These are phyloP conservation scores for Oligia latruncula DNA, from an alignment of 2,888 invertebrate species.

Conservation along the genomic window DNA sequence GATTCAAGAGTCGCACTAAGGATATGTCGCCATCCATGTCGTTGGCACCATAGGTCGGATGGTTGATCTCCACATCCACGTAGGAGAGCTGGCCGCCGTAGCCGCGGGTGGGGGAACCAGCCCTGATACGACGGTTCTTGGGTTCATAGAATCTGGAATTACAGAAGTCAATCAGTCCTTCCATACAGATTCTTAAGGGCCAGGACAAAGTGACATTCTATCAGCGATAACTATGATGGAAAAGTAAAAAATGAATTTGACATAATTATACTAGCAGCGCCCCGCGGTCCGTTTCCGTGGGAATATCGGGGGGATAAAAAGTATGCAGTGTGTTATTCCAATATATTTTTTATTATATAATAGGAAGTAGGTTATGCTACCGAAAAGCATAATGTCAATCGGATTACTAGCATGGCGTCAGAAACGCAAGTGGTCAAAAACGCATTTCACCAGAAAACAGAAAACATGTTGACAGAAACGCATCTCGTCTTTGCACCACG, in stretches of 20 bases:
- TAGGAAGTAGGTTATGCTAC: too few relatives aligned
- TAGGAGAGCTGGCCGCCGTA: constrained; percentile 72
- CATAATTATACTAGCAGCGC: too few relatives aligned
- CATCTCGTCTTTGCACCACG: too few relatives aligned
- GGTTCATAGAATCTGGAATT: constrained; percentile 67
- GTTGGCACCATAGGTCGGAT: constrained; percentile 69
- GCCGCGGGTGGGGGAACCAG: constrained; percentile 74
- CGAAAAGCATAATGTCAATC: too few relatives aligned
- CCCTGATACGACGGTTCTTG: constrained; percentile 74
- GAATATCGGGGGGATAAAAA: too few relatives aligned
- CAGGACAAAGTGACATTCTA: background rate
- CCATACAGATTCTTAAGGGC: background rate
- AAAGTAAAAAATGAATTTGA: background rate
- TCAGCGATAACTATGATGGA: background rate
- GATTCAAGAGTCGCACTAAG: constrained; percentile 67
- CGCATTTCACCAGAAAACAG: too few relatives aligned
- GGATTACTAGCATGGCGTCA: too few relatives aligned
- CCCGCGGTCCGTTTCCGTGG: too few relatives aligned
- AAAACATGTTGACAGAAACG: too few relatives aligned
- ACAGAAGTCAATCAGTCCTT: background rate
- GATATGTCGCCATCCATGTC: constrained; percentile 75
- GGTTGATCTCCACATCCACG: constrained; percentile 68
- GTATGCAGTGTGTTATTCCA: too few relatives aligned
- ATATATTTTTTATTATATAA: too few relatives aligned
- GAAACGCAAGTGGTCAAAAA: too few relatives aligned